Base-by-base conservation (phyloP, 35 echinoderm and acorn worm genomes). In the Lytechinus pictus region DNA sequence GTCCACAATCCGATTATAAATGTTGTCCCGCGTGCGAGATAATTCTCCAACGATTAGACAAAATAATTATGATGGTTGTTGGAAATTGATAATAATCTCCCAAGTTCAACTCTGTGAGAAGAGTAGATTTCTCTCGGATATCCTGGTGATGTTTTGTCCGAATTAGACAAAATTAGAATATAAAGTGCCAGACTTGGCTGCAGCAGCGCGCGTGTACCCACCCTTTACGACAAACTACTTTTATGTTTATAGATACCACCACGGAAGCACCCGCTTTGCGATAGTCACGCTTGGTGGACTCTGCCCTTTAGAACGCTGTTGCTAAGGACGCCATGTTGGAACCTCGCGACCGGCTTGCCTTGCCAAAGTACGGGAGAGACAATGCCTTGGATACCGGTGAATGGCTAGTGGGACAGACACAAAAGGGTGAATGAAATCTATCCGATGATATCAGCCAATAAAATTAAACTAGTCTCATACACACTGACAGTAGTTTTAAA, bases 201-300 rank as follows among this genome's bases (percentile, higher is more conserved):
- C 53, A 55, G 53, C 51, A 89, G 86, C 19, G 54, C 28, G 53
- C 95, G 92, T 93, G 92, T 14, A 93, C 92, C 13, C 57, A 19
- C 89, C 29, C 91, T 86, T 94, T 61, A 94, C 95, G 57, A 95
- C 92, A n/a, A 57, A 52, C 10, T 89, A 71, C 60, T 86, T 94
- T 96, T 98, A 91, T 98, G 97, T 98, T 98, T 96, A 98, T 98
- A 96, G 97, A 98, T 96, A 98, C 97, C 87, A 92, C 92, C 66
- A 79, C 54, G 56, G 87, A 53, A 13, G 28, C 53, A 56, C 7
- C 95, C 91, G 44, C 95, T 53, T 79, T 95, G 94, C 79, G 61
- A 92, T 89, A 55, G 96, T 97, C 94, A 97, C 55, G 94, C 94
- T 54, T 86, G 71, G 52, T 33, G 91, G 91, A 29, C 57, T 57